These are phyloP conservation scores for Leptinotarsa lineolata DNA, from an alignment of 1,140 invertebrate species.

Conservation along the genomic window DNA sequence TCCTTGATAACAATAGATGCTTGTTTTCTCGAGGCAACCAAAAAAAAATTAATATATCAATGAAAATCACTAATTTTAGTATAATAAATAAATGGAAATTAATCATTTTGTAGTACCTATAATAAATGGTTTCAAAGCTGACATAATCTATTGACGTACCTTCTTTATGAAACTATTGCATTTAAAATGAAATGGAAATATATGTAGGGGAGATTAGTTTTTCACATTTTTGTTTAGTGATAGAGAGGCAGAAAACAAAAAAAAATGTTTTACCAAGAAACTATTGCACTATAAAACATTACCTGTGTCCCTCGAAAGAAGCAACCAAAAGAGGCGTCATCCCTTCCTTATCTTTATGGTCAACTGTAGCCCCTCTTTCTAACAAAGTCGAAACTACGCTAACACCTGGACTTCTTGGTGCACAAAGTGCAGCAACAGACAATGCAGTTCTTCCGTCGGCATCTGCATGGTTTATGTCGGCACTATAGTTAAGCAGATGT, in stretches of 20 bases:
- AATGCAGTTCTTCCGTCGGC: constrained; percentile 90
- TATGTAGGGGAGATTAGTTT: too few species aligned
- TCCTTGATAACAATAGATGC: too few species aligned
- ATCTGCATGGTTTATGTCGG: constrained; percentile 85
- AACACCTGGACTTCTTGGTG: constrained; percentile 72
- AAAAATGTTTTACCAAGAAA: not conserved
- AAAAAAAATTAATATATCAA: too few species aligned
- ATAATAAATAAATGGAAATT: too few species aligned
- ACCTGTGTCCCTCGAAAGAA: constrained; percentile 89
- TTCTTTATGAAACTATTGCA: not conserved
- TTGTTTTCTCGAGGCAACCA: too few species aligned
- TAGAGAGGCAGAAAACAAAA: too few species aligned
- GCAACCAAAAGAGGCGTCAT: constrained; percentile 93
- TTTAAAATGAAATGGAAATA: constrained; percentile 11
- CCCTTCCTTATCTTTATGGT: constrained; percentile 88
- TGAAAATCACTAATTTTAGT: too few species aligned
- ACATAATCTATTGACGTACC: too few species aligned
- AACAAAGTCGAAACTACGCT: constrained; percentile 75
- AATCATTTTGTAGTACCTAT: too few species aligned
- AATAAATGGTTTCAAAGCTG: too few species aligned
- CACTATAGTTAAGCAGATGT: constrained; percentile 81
- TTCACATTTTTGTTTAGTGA: too few species aligned
- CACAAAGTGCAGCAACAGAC: constrained; percentile 89
- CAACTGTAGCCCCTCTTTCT: constrained; percentile 83
- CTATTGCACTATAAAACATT: constrained; percentile 42